Conservation (phyloP, 2,113 vertebrate genomes). For the Dasyprocta punctata region DNA sequence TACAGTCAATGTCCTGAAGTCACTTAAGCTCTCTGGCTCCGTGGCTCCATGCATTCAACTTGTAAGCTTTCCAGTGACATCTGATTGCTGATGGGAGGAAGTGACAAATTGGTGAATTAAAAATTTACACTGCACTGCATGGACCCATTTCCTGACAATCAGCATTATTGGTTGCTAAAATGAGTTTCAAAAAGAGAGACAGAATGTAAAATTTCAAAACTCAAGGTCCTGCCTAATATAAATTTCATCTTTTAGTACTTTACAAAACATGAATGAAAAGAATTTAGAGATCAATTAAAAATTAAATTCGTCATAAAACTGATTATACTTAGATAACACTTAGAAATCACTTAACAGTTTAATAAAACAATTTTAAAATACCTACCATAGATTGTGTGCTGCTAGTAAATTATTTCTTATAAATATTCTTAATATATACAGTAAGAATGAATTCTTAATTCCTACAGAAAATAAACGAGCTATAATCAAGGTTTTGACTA, state of each 20-base stretch:
- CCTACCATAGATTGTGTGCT: not conserved
- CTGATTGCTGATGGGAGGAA: slow-evolving; percentile 19
- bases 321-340: not conserved
- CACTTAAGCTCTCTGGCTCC: slow-evolving; percentile 54
- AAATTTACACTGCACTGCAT: not conserved
- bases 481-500: not conserved
- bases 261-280: not conserved
- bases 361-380: slow-evolving; percentile 29
- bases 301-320: slow-evolving; percentile 19
- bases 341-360: slow-evolving; percentile 3
- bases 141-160: slow-evolving; percentile 41
- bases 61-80: not conserved
- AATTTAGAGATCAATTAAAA: not conserved
- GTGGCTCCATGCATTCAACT: not conserved
- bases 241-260: not conserved
- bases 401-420: not conserved
- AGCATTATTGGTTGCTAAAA: not conserved
- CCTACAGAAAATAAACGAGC: not conserved
- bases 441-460: not conserved
- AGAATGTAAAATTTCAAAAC: slow-evolving; percentile 21
- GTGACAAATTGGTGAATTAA: slow-evolving; percentile 67
- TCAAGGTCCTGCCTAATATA: not conserved
- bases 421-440: not conserved
- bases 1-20: slow-evolving; percentile 10
- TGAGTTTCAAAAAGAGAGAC: not conserved